Evolutionary conservation across 1,140 invertebrate genomes (phyloP).

Genomic region (Limonius californicus): DNA sequence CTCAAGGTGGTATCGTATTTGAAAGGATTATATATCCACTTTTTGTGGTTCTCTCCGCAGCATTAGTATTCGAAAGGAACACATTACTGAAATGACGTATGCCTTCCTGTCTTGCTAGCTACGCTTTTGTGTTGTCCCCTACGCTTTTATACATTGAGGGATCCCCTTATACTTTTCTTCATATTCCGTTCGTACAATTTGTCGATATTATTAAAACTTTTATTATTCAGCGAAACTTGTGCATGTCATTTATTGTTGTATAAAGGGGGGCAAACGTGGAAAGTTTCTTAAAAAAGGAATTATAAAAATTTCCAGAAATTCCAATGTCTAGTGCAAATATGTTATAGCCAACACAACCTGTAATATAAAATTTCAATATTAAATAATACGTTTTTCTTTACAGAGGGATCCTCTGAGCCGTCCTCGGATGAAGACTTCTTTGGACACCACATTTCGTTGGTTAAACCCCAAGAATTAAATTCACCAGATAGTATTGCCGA

Average conservation of each 20-base stretch:
- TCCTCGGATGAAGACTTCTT: conserved; percentile 45
- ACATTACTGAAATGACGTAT: neutral
- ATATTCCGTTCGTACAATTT: neutral
- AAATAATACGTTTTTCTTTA: conserved; percentile 27
- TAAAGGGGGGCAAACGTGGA: too few species aligned
- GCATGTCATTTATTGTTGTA: too few species aligned
- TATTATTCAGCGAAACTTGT: too few species aligned
- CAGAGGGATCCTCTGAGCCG: conserved; percentile 47
- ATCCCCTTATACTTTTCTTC: neutral
- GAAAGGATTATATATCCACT: too few species aligned
- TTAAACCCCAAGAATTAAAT: conserved; percentile 45
- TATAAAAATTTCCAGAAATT: neutral
- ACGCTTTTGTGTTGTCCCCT: conserved; percentile 1
- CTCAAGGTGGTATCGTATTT: too few species aligned
- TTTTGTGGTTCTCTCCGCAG: too few species aligned
- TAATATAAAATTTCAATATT: too few species aligned
- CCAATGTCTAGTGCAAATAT: neutral
- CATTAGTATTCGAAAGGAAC: too few species aligned
- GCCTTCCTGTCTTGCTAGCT: neutral
- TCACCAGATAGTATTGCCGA: conserved; percentile 53
- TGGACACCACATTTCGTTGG: conserved; percentile 33
- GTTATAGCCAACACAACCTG: neutral
- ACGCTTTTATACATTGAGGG: neutral
- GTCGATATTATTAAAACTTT: neutral
- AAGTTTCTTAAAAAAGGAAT: too few species aligned